phyloP scores from a whole-genome alignment of 2,113 vertebrate genomes.

The Sinocyclocheilus anophthalmus region DNA sequence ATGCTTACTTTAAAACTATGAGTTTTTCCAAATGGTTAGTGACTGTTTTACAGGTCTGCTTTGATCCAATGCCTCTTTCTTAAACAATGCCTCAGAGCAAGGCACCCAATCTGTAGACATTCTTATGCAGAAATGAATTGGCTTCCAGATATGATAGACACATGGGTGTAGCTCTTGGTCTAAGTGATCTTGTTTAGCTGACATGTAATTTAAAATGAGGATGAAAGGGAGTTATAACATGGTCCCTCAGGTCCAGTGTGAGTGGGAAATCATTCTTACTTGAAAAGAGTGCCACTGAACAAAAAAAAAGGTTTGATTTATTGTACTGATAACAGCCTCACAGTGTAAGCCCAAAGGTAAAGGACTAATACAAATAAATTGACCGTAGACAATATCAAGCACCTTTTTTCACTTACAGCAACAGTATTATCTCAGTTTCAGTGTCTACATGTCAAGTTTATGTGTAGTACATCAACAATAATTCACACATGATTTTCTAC shows the following conservation, averaged over 20 bases:
- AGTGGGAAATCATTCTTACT: not conserved
- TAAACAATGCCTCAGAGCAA: conserved; percentile 20
- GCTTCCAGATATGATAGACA: conserved; percentile 34
- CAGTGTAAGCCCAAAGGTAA: not conserved
- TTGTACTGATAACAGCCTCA: conserved; percentile 7
- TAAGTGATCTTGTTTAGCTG: conserved; percentile 16
- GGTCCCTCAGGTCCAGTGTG: not conserved
- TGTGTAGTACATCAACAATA: not conserved
- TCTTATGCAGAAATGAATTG: conserved; percentile 15
- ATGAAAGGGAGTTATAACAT: conserved; percentile 31
- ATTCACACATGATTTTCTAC: conserved; percentile 34
- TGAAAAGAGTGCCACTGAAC: not conserved
- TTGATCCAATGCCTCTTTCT: not conserved
- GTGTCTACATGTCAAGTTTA: not conserved
- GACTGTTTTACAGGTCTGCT: not conserved
- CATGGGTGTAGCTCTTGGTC: not conserved
- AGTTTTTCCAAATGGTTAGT: not conserved
- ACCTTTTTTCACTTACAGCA: not conserved
- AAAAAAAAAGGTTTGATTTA: not conserved
- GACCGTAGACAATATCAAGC: not conserved
- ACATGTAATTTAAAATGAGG: conserved; percentile 25
- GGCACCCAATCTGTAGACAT: not conserved
- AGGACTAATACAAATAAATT: not conserved
- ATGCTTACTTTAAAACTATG: not conserved
- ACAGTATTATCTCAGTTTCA: not conserved